phyloP scores from a whole-genome alignment of 1,140 invertebrate species.

The Penaeus chinensis region DNA sequence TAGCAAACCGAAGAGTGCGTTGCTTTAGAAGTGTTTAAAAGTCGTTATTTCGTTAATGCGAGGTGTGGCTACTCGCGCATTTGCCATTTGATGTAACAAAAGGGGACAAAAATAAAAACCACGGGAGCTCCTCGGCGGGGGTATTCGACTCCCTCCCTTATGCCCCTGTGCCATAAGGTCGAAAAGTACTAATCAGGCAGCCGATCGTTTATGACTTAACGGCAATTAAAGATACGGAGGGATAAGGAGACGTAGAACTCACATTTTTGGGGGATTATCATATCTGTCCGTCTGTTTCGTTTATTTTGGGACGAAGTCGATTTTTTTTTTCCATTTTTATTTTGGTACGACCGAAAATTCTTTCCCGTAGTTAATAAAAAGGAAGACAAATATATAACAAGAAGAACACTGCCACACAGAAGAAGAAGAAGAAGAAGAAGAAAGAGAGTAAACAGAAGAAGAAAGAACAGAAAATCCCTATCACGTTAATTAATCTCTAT shows the following conservation, averaged over 20 bases:
- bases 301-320: neutral
- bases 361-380: too few relatives aligned
- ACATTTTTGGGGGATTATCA: too few relatives aligned
- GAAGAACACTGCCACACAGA: too few relatives aligned
- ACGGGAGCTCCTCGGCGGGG: neutral
- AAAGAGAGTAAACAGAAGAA: too few relatives aligned
- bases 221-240: slow-evolving; percentile 57
- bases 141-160: neutral
- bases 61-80: slow-evolving; percentile 45
- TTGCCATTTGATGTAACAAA: slow-evolving; percentile 59
- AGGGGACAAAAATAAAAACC: slow-evolving; percentile 47
- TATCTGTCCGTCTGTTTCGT: too few relatives aligned
- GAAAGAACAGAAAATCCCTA: too few relatives aligned
- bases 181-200: slow-evolving; percentile 5
- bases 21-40: too few relatives aligned
- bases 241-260: slow-evolving; percentile 43
- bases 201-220: slow-evolving; percentile 56
- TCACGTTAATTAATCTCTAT: too few relatives aligned
- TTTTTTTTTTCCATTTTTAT: neutral
- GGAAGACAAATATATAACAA: too few relatives aligned
- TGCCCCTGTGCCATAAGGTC: neutral
- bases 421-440: too few relatives aligned
- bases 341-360: too few relatives aligned
- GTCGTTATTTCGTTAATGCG: slow-evolving; percentile 10
- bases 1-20: too few relatives aligned